Conservation (phyloP, 1,140 invertebrate species). For the Drosophila parabipectinata region DNA sequence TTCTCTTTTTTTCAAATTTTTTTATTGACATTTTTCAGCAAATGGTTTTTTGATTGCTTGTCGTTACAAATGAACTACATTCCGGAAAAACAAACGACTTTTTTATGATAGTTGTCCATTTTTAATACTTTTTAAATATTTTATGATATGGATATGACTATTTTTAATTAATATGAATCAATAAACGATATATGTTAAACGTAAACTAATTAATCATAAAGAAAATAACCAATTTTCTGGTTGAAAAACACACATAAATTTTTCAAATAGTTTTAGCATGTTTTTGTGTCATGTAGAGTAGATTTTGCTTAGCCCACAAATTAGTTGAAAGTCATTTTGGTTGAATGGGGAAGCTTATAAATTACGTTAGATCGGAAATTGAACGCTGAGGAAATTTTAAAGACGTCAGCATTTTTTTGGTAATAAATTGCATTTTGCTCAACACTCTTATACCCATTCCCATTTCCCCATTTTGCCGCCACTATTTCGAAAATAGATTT, state of each 20-base stretch:
- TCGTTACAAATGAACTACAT: slow-evolving; percentile 23
- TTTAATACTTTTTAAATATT: not conserved
- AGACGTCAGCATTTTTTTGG: slow-evolving; percentile 41
- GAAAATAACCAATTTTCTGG: slow-evolving; percentile 1
- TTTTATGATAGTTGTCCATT: not conserved
- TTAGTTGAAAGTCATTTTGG: slow-evolving; percentile 20
- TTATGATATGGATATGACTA: not conserved
- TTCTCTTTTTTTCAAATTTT: not conserved
- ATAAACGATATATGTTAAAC: not conserved
- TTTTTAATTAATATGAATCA: slow-evolving; percentile 3
- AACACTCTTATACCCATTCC: slow-evolving; percentile 15
- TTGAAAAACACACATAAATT: slow-evolving; percentile 1
- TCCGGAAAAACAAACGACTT: not conserved
- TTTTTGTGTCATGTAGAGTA: slow-evolving; percentile 1
- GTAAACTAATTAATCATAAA: not conserved
- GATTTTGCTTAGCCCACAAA: slow-evolving; percentile 11
- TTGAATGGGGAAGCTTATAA: slow-evolving; percentile 29
- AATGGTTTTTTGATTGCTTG: slow-evolving; percentile 41
- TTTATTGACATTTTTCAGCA: slow-evolving; percentile 35
- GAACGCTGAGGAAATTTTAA: slow-evolving; percentile 33
- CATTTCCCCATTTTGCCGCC: not conserved
- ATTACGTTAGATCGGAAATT: slow-evolving; percentile 36
- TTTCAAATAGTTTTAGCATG: slow-evolving; percentile 6
- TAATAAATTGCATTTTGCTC: slow-evolving; percentile 45
- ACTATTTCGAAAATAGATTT: slow-evolving; percentile 36